Evolutionary conservation across 1,140 invertebrate genomes (phyloP).

Genomic region (Pseudomyrmex cubaensis): DNA sequence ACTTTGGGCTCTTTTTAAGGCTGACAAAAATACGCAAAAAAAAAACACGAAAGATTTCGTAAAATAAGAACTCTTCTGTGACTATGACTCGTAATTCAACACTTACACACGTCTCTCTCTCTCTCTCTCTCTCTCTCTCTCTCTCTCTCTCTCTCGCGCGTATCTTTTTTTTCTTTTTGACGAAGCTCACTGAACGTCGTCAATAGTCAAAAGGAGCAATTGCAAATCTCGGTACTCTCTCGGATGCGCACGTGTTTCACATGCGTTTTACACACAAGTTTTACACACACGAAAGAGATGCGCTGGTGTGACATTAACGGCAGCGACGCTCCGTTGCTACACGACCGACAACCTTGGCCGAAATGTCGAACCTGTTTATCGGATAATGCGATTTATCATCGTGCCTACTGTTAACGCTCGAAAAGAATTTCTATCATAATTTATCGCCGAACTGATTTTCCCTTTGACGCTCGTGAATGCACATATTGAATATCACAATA

Average conservation of each 20-base stretch:
- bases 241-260: background rate
- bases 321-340: conserved; percentile 31
- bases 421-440: conserved; percentile 11
- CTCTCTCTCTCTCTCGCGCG: too few species aligned
- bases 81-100: too few species aligned
- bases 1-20: too few species aligned
- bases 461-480: background rate
- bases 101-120: too few species aligned
- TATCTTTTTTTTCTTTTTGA: too few species aligned
- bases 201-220: too few species aligned
- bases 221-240: too few species aligned
- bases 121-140: too few species aligned
- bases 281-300: conserved; percentile 13
- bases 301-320: conserved; percentile 7
- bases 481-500: too few species aligned
- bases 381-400: conserved; percentile 46
- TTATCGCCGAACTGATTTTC: conserved; percentile 14
- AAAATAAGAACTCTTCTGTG: too few species aligned
- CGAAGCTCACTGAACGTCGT: background rate
- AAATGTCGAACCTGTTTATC: conserved; percentile 55
- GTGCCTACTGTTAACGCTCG: conserved; percentile 6
- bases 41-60: too few species aligned
- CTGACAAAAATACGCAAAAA: too few species aligned
- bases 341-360: conserved; percentile 44
- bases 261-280: background rate